Conservation (phyloP, 2,888 invertebrate genomes). For the Salpingus planirostris region DNA sequence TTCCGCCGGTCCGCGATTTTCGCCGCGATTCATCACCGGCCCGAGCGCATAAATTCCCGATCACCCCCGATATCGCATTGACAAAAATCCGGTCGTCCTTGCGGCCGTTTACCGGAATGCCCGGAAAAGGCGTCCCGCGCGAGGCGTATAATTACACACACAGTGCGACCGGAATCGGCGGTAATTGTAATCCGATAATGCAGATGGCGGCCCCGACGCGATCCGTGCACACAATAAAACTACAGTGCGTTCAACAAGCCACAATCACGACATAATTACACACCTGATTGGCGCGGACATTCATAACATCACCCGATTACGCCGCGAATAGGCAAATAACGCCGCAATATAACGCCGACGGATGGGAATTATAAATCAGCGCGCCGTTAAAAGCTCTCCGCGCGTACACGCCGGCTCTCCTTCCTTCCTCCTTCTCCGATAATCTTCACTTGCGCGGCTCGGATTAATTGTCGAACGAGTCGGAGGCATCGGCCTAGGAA, state of each 20-base stretch:
- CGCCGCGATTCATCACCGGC: no score
- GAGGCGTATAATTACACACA: no score
- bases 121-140: no score
- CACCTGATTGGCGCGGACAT: constrained; percentile 10
- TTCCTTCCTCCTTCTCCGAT: no score
- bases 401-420: no score
- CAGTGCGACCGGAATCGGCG: background rate
- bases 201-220: constrained; percentile 3
- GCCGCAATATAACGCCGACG: no score
- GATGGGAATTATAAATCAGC: no score
- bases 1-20: constrained; percentile 4
- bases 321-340: constrained; percentile 2
- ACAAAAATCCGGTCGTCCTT: constrained; percentile 29
- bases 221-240: constrained; percentile 8
- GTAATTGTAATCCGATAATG: constrained; percentile 8
- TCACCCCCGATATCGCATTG: no score
- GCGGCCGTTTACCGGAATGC: constrained; percentile 12
- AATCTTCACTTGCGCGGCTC: background rate
- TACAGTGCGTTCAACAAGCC: constrained; percentile 8
- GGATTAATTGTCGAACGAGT: background rate
- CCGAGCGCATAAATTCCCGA: no score
- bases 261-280: constrained; percentile 11
- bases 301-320: constrained; percentile 7
- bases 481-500: no score
- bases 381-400: no score